A percentile compares a stretch with the other conserved stretches of the same genome.
Conservation (phyloP, 1,140 invertebrate genomes). For the Drosophila kepulauana region DNA sequence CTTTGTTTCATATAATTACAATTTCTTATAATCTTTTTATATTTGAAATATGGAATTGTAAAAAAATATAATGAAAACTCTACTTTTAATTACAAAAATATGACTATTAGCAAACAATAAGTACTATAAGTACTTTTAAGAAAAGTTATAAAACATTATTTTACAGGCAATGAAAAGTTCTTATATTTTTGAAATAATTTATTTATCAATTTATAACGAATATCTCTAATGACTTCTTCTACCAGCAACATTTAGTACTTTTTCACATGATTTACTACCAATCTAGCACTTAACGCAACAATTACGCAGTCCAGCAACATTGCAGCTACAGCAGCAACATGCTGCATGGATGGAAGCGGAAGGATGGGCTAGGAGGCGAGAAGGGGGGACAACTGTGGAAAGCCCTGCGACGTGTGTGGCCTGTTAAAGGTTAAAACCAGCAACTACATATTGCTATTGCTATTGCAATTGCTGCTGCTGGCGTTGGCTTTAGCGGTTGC, state of each 20-base stretch:
- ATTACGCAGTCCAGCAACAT: constrained; percentile 37
- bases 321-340: constrained; percentile 2
- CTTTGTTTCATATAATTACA: too few relatives aligned
- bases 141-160: too few relatives aligned
- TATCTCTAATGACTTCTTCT: too few relatives aligned
- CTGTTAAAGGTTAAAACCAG: constrained; percentile 42
- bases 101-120: too few relatives aligned
- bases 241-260: not conserved
- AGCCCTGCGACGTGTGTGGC: constrained; percentile 67
- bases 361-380: not conserved
- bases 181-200: too few relatives aligned
- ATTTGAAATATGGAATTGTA: too few relatives aligned
- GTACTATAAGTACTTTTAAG: too few relatives aligned
- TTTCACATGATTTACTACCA: constrained; percentile 14
- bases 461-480: constrained; percentile 40
- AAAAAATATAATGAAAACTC: too few relatives aligned
- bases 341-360: not conserved
- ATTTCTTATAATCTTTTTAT: too few relatives aligned
- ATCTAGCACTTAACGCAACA: constrained; percentile 27
- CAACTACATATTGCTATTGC: constrained; percentile 38
- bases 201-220: too few relatives aligned
- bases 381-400: constrained; percentile 32
- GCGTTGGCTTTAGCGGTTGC: constrained; percentile 64
- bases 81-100: too few relatives aligned
- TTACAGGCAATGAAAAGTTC: too few relatives aligned